Evolutionary conservation across 1,140 invertebrate species (phyloP), one percentile per base, ranked within the genome.

Genomic region (Cyclargus thomasi): DNA sequence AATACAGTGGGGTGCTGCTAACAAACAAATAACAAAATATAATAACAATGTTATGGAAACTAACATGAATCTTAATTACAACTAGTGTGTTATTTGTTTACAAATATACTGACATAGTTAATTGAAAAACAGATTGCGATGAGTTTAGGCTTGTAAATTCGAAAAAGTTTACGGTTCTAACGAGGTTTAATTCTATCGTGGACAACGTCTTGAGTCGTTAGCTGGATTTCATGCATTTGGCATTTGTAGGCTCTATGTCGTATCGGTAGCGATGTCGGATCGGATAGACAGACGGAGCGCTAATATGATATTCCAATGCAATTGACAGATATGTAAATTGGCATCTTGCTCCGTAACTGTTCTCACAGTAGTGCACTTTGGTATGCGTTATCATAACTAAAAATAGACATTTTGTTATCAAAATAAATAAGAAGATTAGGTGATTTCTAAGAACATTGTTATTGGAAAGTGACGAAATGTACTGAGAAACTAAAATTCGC

Each of bases 311-410:
- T 59, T 59, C 20, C 5, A 21, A 59, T 59, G 55, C 55, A 59
- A 70, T 70, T 74, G 74, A 76, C 77, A 67, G 63, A 68, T 57
- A 57, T 71, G 70, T 67, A 72, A 57, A 67, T 81, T 81, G 79
- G 74, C 79, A 72, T 63, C 55, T 18, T 65, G 75, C 79, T 76
- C 59, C n/a, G 53, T 18, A 21, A 62, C 23, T 62, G 59, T 21
- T 62, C 29, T 64, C 35, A 20, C 23, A 11, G 29, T 39, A 11
- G 18, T 22, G 63, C 63, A 39, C 5, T 64, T 64, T 39, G n/a
- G n/a, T 47, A 39, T 64, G 16, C 63, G 23, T 39, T 64, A 64
- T 64, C 53, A 47, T 55, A 53, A 23, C 20, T 18, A 14, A 47
- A 47, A 47, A 47, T 47, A 47, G 14, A 47, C 14, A 39, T 39